Conservation (phyloP, 2,888 invertebrate genomes). For the Xestoiulus laeticollis region DNA sequence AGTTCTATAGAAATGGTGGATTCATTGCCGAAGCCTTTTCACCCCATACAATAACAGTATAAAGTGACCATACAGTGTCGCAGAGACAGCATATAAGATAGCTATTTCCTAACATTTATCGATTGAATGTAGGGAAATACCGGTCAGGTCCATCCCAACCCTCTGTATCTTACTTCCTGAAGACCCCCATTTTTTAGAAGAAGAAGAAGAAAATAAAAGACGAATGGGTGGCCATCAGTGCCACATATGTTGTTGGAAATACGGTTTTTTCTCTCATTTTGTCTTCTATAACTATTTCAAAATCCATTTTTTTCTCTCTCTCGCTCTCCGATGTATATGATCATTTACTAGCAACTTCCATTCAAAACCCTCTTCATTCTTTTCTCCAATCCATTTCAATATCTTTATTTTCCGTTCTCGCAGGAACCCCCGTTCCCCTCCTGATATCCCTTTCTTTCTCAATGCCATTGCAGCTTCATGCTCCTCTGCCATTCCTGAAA, state of each 20-base stretch:
- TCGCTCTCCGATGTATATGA: background rate
- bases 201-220: constrained; percentile 17
- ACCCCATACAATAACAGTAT: too few relatives aligned
- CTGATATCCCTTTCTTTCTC: background rate
- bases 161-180: background rate
- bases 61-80: background rate
- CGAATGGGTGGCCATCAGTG: constrained; percentile 24
- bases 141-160: background rate
- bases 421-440: background rate
- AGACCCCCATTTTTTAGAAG: background rate
- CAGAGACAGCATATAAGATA: background rate
- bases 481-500: constrained; percentile 26
- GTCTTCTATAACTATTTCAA: constrained; percentile 18
- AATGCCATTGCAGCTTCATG: constrained; percentile 26
- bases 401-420: constrained; percentile 26
- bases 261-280: constrained; percentile 9
- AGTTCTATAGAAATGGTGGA: too few relatives aligned
- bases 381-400: constrained; percentile 26
- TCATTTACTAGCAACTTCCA: constrained; percentile 19
- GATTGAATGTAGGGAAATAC: background rate
- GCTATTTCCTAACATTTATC: background rate
- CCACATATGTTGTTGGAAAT: constrained; percentile 22
- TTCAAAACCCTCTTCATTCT: constrained; percentile 26
- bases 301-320: background rate
- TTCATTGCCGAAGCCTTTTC: too few relatives aligned